A percentile compares a stretch with the other conserved stretches of the same genome.
Conservation (phyloP, 2,113 vertebrate genomes). For the Phalacrocorax carbo region DNA sequence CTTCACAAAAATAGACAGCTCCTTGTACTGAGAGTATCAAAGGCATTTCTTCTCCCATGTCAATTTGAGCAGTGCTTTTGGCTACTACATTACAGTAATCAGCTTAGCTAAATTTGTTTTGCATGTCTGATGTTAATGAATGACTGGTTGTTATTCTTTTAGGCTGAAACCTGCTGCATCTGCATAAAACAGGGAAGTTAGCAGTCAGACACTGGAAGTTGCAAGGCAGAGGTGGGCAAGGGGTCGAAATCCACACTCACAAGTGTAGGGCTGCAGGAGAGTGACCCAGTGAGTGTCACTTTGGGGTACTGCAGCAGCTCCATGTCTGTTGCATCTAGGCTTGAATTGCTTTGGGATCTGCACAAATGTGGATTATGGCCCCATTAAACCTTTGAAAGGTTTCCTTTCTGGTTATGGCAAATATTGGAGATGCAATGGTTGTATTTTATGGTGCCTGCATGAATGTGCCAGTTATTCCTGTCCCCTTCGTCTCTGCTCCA, state of each 20-base stretch:
- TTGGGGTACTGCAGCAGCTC: not conserved
- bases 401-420: not conserved
- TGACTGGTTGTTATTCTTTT: constrained; percentile 25
- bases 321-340: rapidly evolving
- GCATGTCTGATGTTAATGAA: constrained; percentile 55
- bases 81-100: constrained; percentile 62
- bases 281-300: too few species aligned
- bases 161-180: constrained; percentile 8
- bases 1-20: constrained; percentile 53
- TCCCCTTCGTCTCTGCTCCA: not conserved
- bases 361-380: not conserved
- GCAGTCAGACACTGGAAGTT: not conserved
- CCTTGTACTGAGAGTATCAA: constrained; percentile 40
- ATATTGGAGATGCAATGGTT: not conserved
- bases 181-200: not conserved
- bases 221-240: not conserved
- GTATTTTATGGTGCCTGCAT: too few species aligned
- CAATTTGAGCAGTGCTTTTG: constrained; percentile 56
- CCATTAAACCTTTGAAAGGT: not conserved
- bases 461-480: not conserved
- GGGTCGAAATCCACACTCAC: not conserved
- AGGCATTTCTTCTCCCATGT: constrained; percentile 34
- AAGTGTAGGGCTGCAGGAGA: not conserved
- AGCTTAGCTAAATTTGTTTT: constrained; percentile 69
- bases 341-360: not conserved